phyloP scores from a whole-genome alignment of 53 echinoderm and acorn worm species.

The Temnopleurus reevesii region DNA sequence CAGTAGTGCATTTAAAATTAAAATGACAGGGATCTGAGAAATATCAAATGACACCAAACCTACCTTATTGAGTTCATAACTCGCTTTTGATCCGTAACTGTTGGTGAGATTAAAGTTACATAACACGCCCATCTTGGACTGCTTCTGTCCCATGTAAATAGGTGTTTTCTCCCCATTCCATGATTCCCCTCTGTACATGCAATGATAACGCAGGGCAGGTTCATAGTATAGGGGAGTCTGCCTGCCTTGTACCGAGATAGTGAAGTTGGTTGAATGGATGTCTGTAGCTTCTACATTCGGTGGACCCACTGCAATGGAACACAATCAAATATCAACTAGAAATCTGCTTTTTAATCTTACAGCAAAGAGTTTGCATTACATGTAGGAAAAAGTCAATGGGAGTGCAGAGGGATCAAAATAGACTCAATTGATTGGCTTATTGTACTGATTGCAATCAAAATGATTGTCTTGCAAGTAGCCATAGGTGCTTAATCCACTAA shows the following conservation, averaged over 20 bases:
- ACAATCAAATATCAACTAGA: neutral
- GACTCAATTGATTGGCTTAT: no score
- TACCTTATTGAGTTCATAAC: neutral
- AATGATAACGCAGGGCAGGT: neutral
- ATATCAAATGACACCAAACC: no score
- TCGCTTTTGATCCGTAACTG: neutral
- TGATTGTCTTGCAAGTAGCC: no score
- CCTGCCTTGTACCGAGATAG: neutral
- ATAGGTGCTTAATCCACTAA: no score
- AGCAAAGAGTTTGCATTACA: no score
- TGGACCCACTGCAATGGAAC: neutral
- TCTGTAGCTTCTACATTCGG: neutral
- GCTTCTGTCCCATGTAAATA: neutral
- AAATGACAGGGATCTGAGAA: no score
- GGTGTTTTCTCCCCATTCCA: neutral
- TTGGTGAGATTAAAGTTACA: neutral
- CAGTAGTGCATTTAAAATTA: neutral
- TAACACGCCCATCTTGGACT: neutral
- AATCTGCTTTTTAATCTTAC: no score
- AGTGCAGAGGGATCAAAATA: no score
- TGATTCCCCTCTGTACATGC: neutral
- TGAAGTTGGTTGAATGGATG: neutral
- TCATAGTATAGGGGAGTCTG: constrained; percentile 12
- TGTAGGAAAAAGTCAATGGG: no score
- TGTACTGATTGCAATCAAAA: no score